phyloP scores from a whole-genome alignment of 2,888 invertebrate genomes.

The Tachina fera region DNA sequence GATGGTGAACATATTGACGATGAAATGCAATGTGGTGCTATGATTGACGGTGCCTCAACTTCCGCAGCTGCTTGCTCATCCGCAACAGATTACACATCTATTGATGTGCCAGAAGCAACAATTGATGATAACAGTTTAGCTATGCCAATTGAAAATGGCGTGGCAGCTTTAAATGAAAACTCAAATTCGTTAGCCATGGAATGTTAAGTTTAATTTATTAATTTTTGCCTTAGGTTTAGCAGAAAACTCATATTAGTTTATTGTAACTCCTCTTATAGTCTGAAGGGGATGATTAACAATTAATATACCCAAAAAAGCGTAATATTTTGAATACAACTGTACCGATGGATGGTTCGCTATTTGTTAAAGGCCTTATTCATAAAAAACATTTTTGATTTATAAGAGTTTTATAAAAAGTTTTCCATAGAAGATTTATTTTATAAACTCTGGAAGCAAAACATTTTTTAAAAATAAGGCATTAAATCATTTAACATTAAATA shows the following conservation, averaged over 20 bases:
- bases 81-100: conserved; percentile 29
- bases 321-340: conserved; percentile 49
- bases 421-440: too few relatives aligned
- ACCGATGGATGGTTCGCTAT: conserved; percentile 23
- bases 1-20: conserved; percentile 73
- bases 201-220: conserved; percentile 76
- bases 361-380: neutral
- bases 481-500: conserved; percentile 8
- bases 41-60: conserved; percentile 74
- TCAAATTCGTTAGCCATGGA: conserved; percentile 83
- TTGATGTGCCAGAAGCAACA: conserved; percentile 73
- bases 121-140: conserved; percentile 82
- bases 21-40: conserved; percentile 72
- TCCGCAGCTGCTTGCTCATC: conserved; percentile 70
- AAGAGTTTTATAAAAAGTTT: too few relatives aligned
- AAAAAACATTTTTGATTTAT: too few relatives aligned
- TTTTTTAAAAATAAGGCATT: neutral
- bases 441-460: too few relatives aligned
- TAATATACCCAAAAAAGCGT: conserved; percentile 12
- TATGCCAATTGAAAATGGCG: conserved; percentile 80
- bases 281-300: conserved; percentile 8
- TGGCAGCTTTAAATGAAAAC: conserved; percentile 81
- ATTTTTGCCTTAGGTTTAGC: conserved; percentile 49
- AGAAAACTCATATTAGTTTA: conserved; percentile 47
- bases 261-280: conserved; percentile 11